Conservation (phyloP, 2,888 invertebrate species). For the Galerucella pusilla region DNA sequence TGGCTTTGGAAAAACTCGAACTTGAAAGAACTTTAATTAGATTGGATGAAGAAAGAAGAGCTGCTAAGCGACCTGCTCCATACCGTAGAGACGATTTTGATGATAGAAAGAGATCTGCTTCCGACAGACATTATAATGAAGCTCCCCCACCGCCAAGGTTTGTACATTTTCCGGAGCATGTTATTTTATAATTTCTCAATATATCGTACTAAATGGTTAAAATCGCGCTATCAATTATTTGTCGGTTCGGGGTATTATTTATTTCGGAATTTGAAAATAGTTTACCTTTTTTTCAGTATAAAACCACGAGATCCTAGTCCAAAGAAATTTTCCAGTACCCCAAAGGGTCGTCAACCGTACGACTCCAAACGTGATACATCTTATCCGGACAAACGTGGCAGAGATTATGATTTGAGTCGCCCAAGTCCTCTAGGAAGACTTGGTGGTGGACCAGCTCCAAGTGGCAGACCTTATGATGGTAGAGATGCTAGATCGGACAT, state of each 20-base stretch:
- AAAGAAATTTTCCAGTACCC: slow-evolving; percentile 47
- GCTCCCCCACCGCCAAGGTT: slow-evolving; percentile 70
- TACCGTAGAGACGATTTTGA: slow-evolving; percentile 52
- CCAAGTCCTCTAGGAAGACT: slow-evolving; percentile 47
- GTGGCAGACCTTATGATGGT: slow-evolving; percentile 50
- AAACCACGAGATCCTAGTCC: slow-evolving; percentile 56
- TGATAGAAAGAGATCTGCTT: slow-evolving; percentile 42
- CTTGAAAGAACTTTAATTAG: slow-evolving; percentile 81
- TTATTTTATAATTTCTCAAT: background rate
- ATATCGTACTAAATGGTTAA: background rate
- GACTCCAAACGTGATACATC: slow-evolving; percentile 56
- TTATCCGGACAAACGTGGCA: slow-evolving; percentile 56
- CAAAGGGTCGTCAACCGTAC: slow-evolving; percentile 44
- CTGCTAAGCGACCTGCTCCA: slow-evolving; percentile 69
- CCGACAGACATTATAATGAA: slow-evolving; percentile 66
- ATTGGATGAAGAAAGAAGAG: slow-evolving; percentile 71
- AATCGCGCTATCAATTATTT: background rate
- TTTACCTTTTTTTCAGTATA: slow-evolving; percentile 42
- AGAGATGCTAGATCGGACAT: slow-evolving; percentile 44
- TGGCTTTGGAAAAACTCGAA: slow-evolving; percentile 81
- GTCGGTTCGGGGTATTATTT: no score
- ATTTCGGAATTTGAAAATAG: no score
- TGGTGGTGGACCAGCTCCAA: slow-evolving; percentile 43
- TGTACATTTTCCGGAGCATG: slow-evolving; percentile 54
- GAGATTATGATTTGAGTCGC: slow-evolving; percentile 54